Base-by-base conservation (phyloP, 2,113 vertebrate species). In the Oxyruncus cristatus region DNA sequence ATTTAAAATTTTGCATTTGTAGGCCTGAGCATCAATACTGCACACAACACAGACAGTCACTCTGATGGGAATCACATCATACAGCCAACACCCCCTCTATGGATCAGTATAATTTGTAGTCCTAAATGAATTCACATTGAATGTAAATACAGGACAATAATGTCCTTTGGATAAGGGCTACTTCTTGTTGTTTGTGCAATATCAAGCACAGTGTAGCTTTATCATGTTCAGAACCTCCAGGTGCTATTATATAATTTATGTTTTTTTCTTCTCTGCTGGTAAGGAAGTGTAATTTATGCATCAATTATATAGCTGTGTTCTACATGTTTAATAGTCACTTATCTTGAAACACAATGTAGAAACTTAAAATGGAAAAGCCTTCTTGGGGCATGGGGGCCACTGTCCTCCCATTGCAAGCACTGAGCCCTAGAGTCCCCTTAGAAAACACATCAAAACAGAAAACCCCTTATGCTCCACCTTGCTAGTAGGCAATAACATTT, bases 1-100 rank as follows among this genome's bases (percentile, higher is more conserved):
- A 88, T 95, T 94, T 91, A 53, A 89, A 93, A 65, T 88, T 88
- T 88, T 47, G 19, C 20, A 24, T 80, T 82, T 63, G 42, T 71
- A 71, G 71, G 24, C 37, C 42, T 59, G 61, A 33, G 7, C 52
- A 33, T 85, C 53, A 73, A 32, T 90, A 59, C 7, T 35, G 14
- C 49, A 41, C 23, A 42, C 39, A 70, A 9, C 32, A 46, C 30
- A 37, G 53, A 55, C 21, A 70, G 37, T 62, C 30, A 33, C 33
- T 85, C 26, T 8, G 12, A 15, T 19, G 33, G n/a, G 22, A 68
- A 42, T 59, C 42, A 53, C n/a, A 61, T 26, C 62, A 67, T 74
- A 84, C 44, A 68, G 35, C 22, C 47, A 81, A 35, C 50, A 73
- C 28, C 11, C 22, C 11, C 9, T 58, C 70, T 70, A 16, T 20